Conservation (phyloP, 2,113 vertebrate genomes). For the Rhadina sibilatrix region DNA sequence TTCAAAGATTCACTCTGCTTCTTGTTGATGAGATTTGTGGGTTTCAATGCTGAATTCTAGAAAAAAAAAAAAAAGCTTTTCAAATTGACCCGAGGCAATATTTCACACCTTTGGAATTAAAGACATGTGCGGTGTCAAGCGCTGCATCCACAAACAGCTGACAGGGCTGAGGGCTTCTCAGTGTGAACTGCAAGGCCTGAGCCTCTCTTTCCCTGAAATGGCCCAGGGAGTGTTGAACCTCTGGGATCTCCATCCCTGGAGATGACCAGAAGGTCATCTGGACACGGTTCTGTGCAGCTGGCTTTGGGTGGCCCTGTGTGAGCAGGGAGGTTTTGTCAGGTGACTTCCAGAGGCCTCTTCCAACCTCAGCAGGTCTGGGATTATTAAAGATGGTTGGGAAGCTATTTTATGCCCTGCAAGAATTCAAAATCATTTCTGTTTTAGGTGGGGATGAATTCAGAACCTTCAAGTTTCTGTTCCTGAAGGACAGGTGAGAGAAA, state of each 20-base stretch:
- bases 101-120: background rate
- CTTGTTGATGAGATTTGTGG: background rate
- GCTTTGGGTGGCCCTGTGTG: background rate
- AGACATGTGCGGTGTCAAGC: background rate
- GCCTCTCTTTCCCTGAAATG: background rate
- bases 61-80: background rate
- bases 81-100: background rate
- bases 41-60: background rate
- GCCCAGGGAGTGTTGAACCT: background rate
- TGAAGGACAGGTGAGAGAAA: background rate
- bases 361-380: background rate
- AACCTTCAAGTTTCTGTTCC: background rate
- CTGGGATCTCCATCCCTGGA: background rate
- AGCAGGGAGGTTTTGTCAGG: background rate
- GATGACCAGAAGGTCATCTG: background rate
- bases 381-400: background rate
- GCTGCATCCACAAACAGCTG: background rate
- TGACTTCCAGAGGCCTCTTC: background rate
- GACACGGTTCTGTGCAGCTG: accelerated
- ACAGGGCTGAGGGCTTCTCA: background rate
- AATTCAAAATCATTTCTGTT: background rate
- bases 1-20: background rate
- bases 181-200: background rate
- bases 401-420: background rate
- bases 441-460: background rate